phyloP scores from a whole-genome alignment of 2,888 invertebrate genomes.

The Embidobia sp. region DNA sequence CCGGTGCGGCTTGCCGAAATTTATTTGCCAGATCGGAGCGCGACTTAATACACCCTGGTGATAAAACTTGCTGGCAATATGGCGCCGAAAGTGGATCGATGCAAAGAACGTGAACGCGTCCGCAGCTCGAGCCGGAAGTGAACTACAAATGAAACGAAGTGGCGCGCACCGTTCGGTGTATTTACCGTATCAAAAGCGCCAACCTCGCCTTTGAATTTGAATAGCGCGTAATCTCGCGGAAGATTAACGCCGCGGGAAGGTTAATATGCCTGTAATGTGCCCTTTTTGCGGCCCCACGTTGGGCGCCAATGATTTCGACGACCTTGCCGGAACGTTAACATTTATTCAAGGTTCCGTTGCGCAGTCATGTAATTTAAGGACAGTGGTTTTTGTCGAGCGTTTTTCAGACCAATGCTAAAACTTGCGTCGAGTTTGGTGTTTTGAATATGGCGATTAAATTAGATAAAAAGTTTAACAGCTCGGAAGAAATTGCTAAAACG shows the following conservation, averaged over 20 bases:
- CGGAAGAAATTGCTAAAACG: no score
- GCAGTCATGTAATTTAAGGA: no score
- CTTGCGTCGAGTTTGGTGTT: no score
- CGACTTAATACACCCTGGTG: conserved; percentile 51
- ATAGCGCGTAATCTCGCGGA: conserved; percentile 43
- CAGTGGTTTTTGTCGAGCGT: no score
- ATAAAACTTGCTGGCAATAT: conserved; percentile 61
- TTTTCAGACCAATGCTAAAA: no score
- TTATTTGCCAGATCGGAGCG: conserved; percentile 42
- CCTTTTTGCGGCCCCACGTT: conserved; percentile 10
- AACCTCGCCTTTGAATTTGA: conserved; percentile 46
- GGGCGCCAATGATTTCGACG: conserved; percentile 2
- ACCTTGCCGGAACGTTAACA: background rate
- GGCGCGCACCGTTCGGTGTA: conserved; percentile 41
- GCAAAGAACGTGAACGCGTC: conserved; percentile 61
- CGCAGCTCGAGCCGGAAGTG: conserved; percentile 50
- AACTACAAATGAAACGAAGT: conserved; percentile 62
- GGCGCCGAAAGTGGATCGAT: conserved; percentile 59
- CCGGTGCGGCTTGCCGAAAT: conserved; percentile 40
- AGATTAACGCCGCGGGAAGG: conserved; percentile 42
- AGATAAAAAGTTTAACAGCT: no score
- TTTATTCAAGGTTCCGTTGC: no score
- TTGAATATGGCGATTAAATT: no score
- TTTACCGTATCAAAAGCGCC: conserved; percentile 52
- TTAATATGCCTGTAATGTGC: conserved; percentile 18